Evolutionary conservation across 1,140 invertebrate species (phyloP), one percentile per base, ranked within the genome.

Genomic region (Steinernema khuongi): DNA sequence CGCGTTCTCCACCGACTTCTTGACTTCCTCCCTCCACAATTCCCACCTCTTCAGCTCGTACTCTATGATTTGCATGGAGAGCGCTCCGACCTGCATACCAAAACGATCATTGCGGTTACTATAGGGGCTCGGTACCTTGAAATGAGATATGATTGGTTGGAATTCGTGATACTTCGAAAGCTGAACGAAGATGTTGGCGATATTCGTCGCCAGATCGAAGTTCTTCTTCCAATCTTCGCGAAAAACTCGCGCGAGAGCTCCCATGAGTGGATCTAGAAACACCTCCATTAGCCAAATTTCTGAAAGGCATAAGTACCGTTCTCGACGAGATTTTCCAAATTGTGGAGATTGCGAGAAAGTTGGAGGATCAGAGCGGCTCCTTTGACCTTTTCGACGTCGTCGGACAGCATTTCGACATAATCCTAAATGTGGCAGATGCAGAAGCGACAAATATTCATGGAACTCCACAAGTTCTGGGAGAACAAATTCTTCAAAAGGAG

Each of bases 181-280:
- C 85, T 93, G 96, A 85, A 96, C 94, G 87, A 98, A 99, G 77
- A 94, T 93, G 85, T 94, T 94, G 75, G 97, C 91, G 83, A 99
- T 94, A 86, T 97, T 96, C 79, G 93, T 96, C 71, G 93, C 94
- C 31, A 99, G 86, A 86, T 97, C 94, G 81, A 97, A 91, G 85
- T 93, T 97, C 83, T 92, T 91, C 87, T 92, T 93, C 91, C 94
- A 97, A 87, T 99, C 96, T 88, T 99, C 96, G 81, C 95, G 89
- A 41, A 98, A 86, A 30, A 98, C 94, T 84, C 96, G 89, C 1
- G 94, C 92, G 73, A 99, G 87, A 67, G 95, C 96, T 88, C 94
- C 95, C 22, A 98, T 87, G 29, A 97, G 89, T n/a, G 94, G 93
- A 88, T 99, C 94, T 94, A 87, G 77, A 79, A 77, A 41, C 60